Conservation (phyloP, 2,888 invertebrate species). For the Ectemnius lituratus region DNA sequence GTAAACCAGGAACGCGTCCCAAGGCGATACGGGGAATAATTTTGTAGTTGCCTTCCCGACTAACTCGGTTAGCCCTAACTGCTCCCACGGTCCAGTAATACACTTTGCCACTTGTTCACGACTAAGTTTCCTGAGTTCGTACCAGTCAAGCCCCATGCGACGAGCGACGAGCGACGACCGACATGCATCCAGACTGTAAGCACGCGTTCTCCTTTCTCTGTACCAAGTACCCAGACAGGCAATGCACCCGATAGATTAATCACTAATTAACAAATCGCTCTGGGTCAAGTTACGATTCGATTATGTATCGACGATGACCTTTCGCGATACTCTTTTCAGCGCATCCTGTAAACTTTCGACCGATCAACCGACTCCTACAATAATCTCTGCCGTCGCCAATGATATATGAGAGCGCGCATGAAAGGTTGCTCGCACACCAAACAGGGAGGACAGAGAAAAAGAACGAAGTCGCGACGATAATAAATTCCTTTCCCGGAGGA, state of each 20-base stretch:
- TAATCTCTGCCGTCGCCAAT: not conserved
- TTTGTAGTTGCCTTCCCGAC: conserved; percentile 24
- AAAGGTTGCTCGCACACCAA: not conserved
- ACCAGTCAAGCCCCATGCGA: not conserved
- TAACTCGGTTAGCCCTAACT: conserved; percentile 33
- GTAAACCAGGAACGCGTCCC: conserved; percentile 1
- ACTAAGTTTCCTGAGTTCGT: conserved; percentile 9
- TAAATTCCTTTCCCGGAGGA: not conserved
- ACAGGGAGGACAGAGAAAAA: not conserved
- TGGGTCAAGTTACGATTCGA: not conserved
- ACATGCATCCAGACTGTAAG: not conserved
- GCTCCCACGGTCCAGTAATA: conserved; percentile 18
- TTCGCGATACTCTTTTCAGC: not conserved
- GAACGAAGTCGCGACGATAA: not conserved
- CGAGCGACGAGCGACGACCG: not conserved
- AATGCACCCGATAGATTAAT: not conserved
- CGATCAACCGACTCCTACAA: not conserved
- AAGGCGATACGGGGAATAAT: conserved; percentile 35
- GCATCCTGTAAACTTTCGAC: not conserved
- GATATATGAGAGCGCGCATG: not conserved
- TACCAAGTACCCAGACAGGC: not conserved
- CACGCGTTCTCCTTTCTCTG: not conserved
- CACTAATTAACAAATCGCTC: not conserved
- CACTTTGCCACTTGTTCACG: conserved; percentile 16
- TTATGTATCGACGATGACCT: not conserved